A percentile compares a stretch with the other conserved stretches of the same genome.
Evolutionary conservation across 2,888 invertebrate genomes (phyloP).

Genomic region (Perithous albicinctus): DNA sequence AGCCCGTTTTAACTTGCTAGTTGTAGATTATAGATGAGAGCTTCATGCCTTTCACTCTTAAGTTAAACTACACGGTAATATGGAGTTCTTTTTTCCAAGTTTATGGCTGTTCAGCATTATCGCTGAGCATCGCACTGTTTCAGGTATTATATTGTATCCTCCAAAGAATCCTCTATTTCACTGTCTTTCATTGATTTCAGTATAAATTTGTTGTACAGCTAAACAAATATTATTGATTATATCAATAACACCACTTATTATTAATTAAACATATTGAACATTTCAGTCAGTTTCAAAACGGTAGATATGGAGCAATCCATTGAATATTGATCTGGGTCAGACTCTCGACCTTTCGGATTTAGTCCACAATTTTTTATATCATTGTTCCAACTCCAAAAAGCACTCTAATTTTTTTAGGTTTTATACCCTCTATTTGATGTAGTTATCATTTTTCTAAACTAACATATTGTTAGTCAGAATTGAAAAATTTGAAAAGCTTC

Average conservation of each 20-base stretch:
- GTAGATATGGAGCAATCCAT: no score
- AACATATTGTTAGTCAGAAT: no score
- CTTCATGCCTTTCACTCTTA: constrained; percentile 32
- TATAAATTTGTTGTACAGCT: not conserved
- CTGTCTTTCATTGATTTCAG: constrained; percentile 12
- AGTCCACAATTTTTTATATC: no score
- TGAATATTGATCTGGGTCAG: no score
- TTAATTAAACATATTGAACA: not conserved
- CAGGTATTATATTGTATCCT: constrained; percentile 51
- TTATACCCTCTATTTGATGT: no score
- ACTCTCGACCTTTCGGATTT: no score
- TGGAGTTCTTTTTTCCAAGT: constrained; percentile 28
- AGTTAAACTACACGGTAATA: constrained; percentile 40
- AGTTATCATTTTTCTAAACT: no score
- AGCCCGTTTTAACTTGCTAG: constrained; percentile 46
- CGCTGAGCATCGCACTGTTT: constrained; percentile 33
- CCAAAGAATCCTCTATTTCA: constrained; percentile 35
- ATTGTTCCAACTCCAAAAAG: no score
- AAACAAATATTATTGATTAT: not conserved
- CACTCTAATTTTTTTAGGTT: no score
- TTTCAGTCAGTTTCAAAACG: not conserved
- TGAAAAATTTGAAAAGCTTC: no score
- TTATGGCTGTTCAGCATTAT: constrained; percentile 29
- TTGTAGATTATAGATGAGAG: constrained; percentile 61
- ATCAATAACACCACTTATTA: not conserved